Evolutionary conservation across 2,888 invertebrate genomes (phyloP).

Genomic region (Vannuccia rotundouncinata): DNA sequence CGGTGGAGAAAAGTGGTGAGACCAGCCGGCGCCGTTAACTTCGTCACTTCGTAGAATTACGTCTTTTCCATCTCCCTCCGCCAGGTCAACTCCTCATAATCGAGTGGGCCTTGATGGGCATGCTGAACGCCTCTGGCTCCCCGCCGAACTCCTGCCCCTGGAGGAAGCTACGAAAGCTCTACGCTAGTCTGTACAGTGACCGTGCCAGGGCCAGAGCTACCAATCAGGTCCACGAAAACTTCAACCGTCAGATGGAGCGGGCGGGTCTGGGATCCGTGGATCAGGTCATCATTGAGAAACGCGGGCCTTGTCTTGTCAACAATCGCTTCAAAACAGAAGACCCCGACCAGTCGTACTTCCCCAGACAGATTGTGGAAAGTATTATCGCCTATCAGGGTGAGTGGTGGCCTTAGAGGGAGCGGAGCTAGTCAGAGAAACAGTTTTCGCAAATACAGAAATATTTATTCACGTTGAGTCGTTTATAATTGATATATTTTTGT

Average conservation of each 20-base stretch:
- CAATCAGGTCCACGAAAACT: neutral
- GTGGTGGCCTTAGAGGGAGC: too few species aligned
- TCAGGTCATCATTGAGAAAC: neutral
- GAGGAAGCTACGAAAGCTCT: neutral
- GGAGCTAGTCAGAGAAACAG: too few species aligned
- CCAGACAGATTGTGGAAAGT: neutral
- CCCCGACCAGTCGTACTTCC: neutral
- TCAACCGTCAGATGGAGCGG: neutral
- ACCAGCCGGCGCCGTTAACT: too few species aligned
- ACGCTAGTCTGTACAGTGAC: neutral
- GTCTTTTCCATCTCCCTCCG: too few species aligned
- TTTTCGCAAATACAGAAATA: too few species aligned
- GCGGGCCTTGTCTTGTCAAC: neutral
- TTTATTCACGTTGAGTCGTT: too few species aligned
- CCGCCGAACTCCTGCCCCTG: neutral
- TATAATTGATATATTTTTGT: too few species aligned
- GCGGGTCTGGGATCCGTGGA: constrained; percentile 7
- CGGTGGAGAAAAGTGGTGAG: neutral
- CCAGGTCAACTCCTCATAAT: neutral
- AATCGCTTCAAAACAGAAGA: neutral
- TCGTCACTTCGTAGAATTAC: too few species aligned
- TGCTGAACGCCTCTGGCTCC: neutral
- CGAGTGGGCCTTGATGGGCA: constrained; percentile 10
- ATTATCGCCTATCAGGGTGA: constrained; percentile 11
- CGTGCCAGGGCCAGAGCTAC: neutral